Evolutionary conservation across 2,113 vertebrate species (phyloP).

Genomic region (Alligator mississippiensis): DNA sequence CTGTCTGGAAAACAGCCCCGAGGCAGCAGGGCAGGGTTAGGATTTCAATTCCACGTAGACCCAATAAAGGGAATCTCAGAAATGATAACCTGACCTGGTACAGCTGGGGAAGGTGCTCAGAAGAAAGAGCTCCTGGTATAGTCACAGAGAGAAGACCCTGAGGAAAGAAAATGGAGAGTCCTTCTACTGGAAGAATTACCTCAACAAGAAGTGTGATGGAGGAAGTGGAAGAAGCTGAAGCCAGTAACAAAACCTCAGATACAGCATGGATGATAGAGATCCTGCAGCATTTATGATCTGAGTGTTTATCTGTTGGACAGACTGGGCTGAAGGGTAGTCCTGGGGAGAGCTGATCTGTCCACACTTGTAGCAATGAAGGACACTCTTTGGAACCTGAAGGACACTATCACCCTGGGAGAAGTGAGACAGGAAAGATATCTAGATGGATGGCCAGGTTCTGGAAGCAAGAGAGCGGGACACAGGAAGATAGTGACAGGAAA

Average conservation of each 20-base stretch:
- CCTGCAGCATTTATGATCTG: background rate
- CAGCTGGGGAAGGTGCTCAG: background rate
- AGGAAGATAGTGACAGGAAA: too few species aligned
- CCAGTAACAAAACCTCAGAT: background rate
- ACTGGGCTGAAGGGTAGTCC: too few species aligned
- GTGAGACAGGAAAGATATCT: background rate
- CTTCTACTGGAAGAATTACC: background rate
- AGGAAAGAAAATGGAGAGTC: background rate
- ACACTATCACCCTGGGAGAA: background rate
- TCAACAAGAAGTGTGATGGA: background rate
- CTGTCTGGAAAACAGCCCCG: too few species aligned
- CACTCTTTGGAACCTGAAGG: background rate
- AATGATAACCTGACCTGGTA: too few species aligned
- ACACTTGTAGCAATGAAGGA: background rate
- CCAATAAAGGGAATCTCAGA: too few species aligned
- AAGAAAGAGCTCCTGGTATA: constrained; percentile 1
- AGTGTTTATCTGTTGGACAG: too few species aligned
- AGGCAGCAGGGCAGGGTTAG: too few species aligned
- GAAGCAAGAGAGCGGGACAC: too few species aligned
- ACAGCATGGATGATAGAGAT: background rate
- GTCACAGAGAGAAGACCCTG: background rate
- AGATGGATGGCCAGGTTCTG: too few species aligned
- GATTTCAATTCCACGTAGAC: too few species aligned
- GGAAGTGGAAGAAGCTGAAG: background rate
- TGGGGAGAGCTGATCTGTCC: background rate